Conservation (phyloP, 64 coral and sea anemone species). For the Porites australiensis region DNA sequence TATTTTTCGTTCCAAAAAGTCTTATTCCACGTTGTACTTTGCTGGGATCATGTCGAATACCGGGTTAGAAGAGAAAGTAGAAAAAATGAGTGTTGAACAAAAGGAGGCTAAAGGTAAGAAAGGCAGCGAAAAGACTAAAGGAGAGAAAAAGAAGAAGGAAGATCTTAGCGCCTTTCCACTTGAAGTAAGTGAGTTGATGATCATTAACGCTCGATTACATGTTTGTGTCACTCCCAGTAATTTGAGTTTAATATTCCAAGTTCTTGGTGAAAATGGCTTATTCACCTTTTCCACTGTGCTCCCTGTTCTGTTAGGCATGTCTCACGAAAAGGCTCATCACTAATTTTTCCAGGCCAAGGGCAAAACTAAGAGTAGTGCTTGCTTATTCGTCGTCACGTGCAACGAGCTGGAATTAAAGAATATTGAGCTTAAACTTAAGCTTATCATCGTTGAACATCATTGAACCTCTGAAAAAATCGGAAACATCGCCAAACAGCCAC, state of each 20-base stretch:
- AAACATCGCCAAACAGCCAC: too few species aligned
- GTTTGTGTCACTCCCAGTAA: neutral
- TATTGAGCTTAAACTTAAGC: too few species aligned
- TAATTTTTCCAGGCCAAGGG: neutral
- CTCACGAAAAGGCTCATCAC: too few species aligned
- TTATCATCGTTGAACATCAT: too few species aligned
- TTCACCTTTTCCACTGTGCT: too few species aligned
- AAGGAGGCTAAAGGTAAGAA: slow-evolving; percentile 25
- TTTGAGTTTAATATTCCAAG: neutral
- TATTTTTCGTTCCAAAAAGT: neutral
- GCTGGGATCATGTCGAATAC: neutral
- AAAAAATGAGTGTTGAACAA: slow-evolving; percentile 67
- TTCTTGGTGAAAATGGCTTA: too few species aligned
- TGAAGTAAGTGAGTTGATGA: slow-evolving; percentile 22
- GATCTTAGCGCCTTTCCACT: slow-evolving; percentile 29
- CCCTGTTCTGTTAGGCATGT: too few species aligned
- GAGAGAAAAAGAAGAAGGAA: slow-evolving; percentile 38
- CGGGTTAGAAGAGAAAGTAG: slow-evolving; percentile 63
- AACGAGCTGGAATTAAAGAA: too few species aligned
- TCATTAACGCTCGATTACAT: neutral
- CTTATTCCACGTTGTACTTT: slow-evolving; percentile 3
- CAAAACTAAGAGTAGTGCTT: too few species aligned
- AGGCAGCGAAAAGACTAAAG: too few species aligned
- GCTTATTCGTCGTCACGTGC: too few species aligned
- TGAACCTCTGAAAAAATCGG: too few species aligned